Evolutionary conservation across 2,797 vertebrate genomes (phyloP).

Genomic region (Crypturellus tataupa): DNA sequence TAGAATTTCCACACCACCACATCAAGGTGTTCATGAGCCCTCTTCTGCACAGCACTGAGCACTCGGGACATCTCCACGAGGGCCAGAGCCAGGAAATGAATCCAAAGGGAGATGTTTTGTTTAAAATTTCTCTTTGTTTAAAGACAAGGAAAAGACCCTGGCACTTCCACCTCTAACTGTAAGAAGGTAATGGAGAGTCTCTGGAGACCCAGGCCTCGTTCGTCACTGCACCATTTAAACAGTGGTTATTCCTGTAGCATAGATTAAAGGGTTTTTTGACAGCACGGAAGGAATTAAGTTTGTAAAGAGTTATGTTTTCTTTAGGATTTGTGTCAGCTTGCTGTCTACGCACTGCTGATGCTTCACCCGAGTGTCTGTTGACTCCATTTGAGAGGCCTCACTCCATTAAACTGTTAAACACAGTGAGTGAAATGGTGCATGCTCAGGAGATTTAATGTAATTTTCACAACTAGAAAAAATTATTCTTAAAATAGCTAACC

Average conservation of each 20-base stretch:
- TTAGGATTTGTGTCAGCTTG: conserved; percentile 33
- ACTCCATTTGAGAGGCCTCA: conserved; percentile 39
- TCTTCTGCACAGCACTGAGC: no score
- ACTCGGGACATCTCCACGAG: no score
- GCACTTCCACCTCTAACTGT: no score
- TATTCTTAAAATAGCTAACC: background rate
- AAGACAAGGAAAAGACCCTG: no score
- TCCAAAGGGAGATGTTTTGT: no score
- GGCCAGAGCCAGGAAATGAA: no score
- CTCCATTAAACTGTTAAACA: background rate
- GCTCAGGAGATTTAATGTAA: conserved; percentile 9
- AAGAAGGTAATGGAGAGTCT: background rate
- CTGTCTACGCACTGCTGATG: conserved; percentile 21
- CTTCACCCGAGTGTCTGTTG: conserved; percentile 30
- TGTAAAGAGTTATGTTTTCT: background rate
- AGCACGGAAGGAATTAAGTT: conserved; percentile 22
- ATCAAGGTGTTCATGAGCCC: no score
- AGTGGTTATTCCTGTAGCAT: background rate
- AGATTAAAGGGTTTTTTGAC: background rate
- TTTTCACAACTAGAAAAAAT: background rate
- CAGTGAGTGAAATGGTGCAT: background rate
- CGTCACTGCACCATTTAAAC: background rate
- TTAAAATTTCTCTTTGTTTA: no score
- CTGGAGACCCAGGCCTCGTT: background rate
- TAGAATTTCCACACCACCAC: no score